Percentiles rank a stretch among this genome's conserved stretches.
Conservation (phyloP, 2,888 invertebrate genomes). For the Eupithecia subumbrata region DNA sequence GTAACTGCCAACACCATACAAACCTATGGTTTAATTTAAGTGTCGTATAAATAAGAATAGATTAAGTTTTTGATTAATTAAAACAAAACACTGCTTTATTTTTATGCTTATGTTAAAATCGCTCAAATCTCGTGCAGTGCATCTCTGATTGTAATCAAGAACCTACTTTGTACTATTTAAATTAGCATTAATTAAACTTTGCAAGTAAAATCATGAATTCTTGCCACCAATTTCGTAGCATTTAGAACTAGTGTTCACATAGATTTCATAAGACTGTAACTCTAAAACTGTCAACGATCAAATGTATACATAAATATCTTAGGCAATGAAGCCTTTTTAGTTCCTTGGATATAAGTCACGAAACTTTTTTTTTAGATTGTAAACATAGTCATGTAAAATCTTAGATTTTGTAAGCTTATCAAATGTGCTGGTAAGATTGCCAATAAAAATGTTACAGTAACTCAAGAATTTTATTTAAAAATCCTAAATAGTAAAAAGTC, state of each 20-base stretch:
- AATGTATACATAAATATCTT: neutral
- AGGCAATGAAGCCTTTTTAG: neutral
- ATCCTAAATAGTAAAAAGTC: conserved; percentile 32
- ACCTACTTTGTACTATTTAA: neutral
- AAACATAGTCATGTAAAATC: neutral
- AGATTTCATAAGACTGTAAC: conserved; percentile 2
- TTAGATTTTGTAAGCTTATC: conserved; percentile 9
- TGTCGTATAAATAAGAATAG: too few relatives aligned
- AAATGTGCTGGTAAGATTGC: conserved; percentile 1
- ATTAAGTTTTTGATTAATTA: too few relatives aligned
- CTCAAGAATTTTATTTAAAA: neutral
- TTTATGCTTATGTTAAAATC: neutral
- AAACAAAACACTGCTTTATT: neutral
- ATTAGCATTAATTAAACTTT: neutral
- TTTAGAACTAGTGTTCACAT: conserved; percentile 2
- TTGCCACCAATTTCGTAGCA: neutral
- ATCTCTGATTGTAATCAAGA: neutral
- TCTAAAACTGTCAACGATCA: neutral
- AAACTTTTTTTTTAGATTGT: neutral
- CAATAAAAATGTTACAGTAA: conserved; percentile 6
- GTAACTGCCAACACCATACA: too few relatives aligned
- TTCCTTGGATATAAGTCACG: neutral
- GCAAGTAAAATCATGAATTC: neutral
- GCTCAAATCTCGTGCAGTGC: neutral
- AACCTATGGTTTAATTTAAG: too few relatives aligned